Conservation (phyloP, 92 coral and sea anemone species). For the Blastomussa wellsi region DNA sequence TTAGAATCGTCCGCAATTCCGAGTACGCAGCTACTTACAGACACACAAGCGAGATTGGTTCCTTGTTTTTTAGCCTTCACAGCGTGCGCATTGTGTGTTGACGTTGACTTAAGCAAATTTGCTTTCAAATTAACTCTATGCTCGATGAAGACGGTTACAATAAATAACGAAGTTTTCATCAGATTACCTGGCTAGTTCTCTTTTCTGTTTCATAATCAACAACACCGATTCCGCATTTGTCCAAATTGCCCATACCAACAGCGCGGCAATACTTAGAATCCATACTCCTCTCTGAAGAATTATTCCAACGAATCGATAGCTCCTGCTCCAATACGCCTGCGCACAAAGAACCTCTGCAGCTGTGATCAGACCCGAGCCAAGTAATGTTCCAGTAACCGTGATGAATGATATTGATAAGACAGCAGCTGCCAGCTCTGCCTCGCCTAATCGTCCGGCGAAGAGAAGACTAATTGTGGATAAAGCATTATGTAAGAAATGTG, state of each 20-base stretch:
- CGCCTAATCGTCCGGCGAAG: conserved; percentile 41
- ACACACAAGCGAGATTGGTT: too few species aligned
- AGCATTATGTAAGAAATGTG: conserved; percentile 2
- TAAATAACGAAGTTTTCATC: too few species aligned
- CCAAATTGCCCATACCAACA: conserved; percentile 44
- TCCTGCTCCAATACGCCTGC: conserved; percentile 14
- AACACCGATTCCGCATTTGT: conserved; percentile 26
- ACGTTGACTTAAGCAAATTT: background rate
- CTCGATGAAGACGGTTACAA: background rate
- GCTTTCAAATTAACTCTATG: too few species aligned
- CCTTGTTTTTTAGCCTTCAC: too few species aligned
- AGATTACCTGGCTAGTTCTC: conserved; percentile 22
- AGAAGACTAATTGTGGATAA: conserved; percentile 16
- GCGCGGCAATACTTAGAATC: conserved; percentile 5
- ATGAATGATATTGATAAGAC: conserved; percentile 23
- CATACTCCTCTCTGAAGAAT: conserved; percentile 35
- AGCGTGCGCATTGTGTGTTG: background rate
- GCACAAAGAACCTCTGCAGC: conserved; percentile 25
- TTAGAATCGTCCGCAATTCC: too few species aligned
- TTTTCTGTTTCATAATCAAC: conserved; percentile 15
- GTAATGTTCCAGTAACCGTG: conserved; percentile 24
- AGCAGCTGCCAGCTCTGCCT: conserved; percentile 26
- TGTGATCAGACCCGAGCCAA: conserved; percentile 25
- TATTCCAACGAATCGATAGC: conserved; percentile 18
- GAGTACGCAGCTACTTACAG: too few species aligned